A percentile compares a stretch with the other conserved stretches of the same genome.
These are phyloP conservation scores for Acleris laterana DNA, from an alignment of 2,888 invertebrate genomes.

Conservation along the genomic window DNA sequence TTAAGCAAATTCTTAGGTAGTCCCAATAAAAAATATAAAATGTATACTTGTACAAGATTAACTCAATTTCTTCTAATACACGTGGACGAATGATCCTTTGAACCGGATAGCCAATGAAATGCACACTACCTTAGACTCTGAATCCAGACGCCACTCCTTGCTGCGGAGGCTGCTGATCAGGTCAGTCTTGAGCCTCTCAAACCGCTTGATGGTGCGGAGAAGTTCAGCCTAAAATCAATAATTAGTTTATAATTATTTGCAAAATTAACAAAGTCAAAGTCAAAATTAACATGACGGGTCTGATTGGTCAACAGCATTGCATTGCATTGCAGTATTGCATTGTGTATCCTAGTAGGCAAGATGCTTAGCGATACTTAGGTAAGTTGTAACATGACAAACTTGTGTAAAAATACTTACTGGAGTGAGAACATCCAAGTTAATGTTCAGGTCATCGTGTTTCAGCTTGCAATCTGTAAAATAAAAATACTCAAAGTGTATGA, in stretches of 20 bases:
- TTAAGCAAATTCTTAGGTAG: too few relatives aligned
- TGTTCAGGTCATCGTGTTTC: constrained; percentile 80
- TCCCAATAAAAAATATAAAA: too few relatives aligned
- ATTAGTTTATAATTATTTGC: neutral
- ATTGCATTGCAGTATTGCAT: too few relatives aligned
- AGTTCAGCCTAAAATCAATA: constrained; percentile 67
- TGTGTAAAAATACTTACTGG: constrained; percentile 59
- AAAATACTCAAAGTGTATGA: constrained; percentile 1
- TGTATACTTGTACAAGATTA: too few relatives aligned
- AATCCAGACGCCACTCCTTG: constrained; percentile 80
- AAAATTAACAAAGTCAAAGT: too few relatives aligned
- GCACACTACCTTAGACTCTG: constrained; percentile 74
- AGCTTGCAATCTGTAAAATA: constrained; percentile 75
- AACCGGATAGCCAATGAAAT: neutral
- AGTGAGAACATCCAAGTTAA: constrained; percentile 77
- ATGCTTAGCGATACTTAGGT: too few relatives aligned
- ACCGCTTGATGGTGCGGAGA: constrained; percentile 76
- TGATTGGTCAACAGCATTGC: too few relatives aligned
- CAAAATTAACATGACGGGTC: too few relatives aligned
- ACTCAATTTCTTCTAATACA: too few relatives aligned
- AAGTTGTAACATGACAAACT: too few relatives aligned
- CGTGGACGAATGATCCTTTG: constrained; percentile 8
- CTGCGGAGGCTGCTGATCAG: constrained; percentile 77
- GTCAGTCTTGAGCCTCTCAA: constrained; percentile 79
- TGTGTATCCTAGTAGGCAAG: too few relatives aligned